These are phyloP conservation scores for Augochlora pura DNA, from an alignment of 1,140 invertebrate species.

Conservation along the genomic window DNA sequence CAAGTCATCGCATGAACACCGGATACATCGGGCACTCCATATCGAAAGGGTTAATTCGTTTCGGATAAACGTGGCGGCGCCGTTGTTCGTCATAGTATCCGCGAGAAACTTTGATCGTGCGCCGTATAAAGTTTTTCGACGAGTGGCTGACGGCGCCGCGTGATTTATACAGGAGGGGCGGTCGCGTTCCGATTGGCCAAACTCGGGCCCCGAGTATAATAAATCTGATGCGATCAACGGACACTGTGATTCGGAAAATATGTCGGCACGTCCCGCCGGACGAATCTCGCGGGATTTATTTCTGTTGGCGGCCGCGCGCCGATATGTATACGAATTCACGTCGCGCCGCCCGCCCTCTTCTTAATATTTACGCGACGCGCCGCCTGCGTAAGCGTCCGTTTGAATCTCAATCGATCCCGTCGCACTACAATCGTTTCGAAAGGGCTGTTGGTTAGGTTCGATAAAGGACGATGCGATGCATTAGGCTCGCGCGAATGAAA, in stretches of 20 bases:
- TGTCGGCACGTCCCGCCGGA: neutral
- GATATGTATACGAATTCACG: too few species aligned
- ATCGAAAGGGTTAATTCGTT: neutral
- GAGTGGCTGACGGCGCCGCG: neutral
- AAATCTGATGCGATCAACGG: slow-evolving; percentile 22
- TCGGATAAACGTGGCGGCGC: neutral
- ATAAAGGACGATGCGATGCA: neutral
- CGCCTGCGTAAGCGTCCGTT: neutral
- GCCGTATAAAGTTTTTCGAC: neutral
- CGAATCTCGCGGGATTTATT: too few species aligned
- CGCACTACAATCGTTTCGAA: neutral
- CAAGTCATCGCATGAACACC: too few species aligned
- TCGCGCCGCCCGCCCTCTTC: too few species aligned
- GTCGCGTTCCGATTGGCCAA: neutral
- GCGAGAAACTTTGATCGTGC: neutral
- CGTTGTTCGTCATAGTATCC: neutral
- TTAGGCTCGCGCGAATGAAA: too few species aligned
- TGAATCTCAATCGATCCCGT: neutral
- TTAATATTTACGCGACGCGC: too few species aligned
- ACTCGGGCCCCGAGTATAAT: slow-evolving; percentile 14
- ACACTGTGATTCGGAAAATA: slow-evolving; percentile 11
- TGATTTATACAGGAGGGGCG: slow-evolving; percentile 11
- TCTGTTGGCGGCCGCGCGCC: too few species aligned
- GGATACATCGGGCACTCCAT: too few species aligned
- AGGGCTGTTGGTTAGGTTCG: too few species aligned